A percentile compares a stretch with the other conserved stretches of the same genome.
phyloP scores from a whole-genome alignment of 2,888 invertebrate species.

The Orchestes rusci region DNA sequence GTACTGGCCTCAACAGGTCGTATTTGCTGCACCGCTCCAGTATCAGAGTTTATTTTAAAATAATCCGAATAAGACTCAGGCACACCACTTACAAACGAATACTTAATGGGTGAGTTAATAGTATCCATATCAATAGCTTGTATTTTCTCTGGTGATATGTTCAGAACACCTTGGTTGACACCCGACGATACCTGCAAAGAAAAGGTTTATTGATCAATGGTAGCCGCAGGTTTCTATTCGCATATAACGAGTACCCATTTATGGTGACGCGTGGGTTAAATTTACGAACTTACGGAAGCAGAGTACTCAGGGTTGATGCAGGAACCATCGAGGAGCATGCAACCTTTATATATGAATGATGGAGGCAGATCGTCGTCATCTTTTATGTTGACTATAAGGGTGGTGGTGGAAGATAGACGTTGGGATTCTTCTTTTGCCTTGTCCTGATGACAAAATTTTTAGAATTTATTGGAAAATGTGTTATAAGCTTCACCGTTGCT shows the following conservation, averaged over 20 bases:
- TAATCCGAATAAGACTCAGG: slow-evolving; percentile 71
- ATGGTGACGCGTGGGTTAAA: no score
- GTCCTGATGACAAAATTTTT: slow-evolving; percentile 52
- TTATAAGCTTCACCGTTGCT: slow-evolving; percentile 58
- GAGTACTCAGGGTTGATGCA: slow-evolving; percentile 85
- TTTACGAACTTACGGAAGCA: slow-evolving; percentile 66
- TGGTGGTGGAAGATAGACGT: slow-evolving; percentile 76
- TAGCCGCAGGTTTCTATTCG: background rate
- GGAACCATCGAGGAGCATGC: slow-evolving; percentile 70
- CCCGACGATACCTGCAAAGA: slow-evolving; percentile 66
- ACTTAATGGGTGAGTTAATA: slow-evolving; percentile 72
- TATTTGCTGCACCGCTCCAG: slow-evolving; percentile 75
- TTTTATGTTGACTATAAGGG: slow-evolving; percentile 73
- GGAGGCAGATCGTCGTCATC: slow-evolving; percentile 91
- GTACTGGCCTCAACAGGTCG: slow-evolving; percentile 73
- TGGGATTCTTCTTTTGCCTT: slow-evolving; percentile 71
- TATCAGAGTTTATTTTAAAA: slow-evolving; percentile 74
- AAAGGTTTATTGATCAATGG: slow-evolving; percentile 4
- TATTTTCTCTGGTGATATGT: slow-evolving; percentile 79
- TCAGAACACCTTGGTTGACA: slow-evolving; percentile 73
- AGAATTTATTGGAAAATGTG: background rate
- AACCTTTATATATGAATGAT: slow-evolving; percentile 83
- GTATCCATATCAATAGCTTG: slow-evolving; percentile 89
- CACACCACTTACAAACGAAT: slow-evolving; percentile 73
- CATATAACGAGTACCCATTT: slow-evolving; percentile 1